Conservation (phyloP, 1,140 invertebrate genomes). For the Nixonia krombeini region DNA sequence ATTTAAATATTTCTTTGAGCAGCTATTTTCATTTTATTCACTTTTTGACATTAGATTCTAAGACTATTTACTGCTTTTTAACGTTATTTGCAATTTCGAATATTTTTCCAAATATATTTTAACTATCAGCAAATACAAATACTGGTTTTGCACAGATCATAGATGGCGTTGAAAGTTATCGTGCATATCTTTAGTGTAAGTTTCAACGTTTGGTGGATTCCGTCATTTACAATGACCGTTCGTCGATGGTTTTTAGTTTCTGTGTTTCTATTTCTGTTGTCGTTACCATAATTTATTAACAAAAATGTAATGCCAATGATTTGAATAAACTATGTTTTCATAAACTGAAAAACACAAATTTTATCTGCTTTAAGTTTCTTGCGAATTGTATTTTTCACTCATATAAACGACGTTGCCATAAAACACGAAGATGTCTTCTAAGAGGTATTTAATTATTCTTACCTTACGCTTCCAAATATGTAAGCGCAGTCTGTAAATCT, state of each 20-base stretch:
- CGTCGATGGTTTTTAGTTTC: conserved; percentile 54
- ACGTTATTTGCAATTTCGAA: no score
- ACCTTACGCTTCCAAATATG: conserved; percentile 19
- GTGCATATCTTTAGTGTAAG: no score
- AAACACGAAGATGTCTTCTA: conserved; percentile 69
- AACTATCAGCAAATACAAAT: no score
- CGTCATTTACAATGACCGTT: conserved; percentile 58
- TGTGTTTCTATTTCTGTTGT: conserved; percentile 59
- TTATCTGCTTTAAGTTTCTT: conserved; percentile 51
- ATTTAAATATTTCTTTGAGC: no score
- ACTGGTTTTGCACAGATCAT: no score
- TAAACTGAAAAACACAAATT: conserved; percentile 48
- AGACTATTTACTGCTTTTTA: no score
- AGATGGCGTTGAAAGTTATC: no score
- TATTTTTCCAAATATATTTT: no score
- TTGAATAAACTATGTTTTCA: conserved; percentile 56
- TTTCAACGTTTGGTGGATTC: background rate
- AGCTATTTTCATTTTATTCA: no score
- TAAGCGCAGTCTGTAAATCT: conserved; percentile 6
- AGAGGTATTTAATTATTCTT: conserved; percentile 66
- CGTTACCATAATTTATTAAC: conserved; percentile 65
- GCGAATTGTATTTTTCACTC: conserved; percentile 46
- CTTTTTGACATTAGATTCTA: no score
- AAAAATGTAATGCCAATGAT: conserved; percentile 66
- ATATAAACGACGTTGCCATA: conserved; percentile 38